phyloP scores from a whole-genome alignment of 2,797 vertebrate species.

The Garrulus glandarius region DNA sequence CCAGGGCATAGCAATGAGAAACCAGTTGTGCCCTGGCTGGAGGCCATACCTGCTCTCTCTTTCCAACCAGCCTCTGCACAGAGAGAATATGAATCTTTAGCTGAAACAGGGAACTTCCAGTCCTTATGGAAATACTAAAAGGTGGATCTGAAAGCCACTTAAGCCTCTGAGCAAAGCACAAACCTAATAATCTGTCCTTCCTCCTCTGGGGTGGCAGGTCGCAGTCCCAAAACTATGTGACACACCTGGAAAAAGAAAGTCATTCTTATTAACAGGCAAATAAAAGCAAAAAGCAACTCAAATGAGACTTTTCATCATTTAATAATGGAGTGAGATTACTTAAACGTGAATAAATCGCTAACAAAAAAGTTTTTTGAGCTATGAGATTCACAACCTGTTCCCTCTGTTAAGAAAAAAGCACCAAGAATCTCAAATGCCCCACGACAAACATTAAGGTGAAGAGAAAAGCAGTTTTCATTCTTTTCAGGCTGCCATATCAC shows the following conservation, averaged over 20 bases:
- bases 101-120: background rate
- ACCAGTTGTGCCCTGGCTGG: conserved; percentile 93
- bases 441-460: background rate
- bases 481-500: background rate
- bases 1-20: conserved; percentile 97
- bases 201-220: conserved; percentile 93
- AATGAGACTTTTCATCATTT: background rate
- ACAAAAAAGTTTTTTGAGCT: background rate
- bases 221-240: conserved; percentile 94
- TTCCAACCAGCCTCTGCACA: conserved; percentile 91
- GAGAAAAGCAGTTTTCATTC: background rate
- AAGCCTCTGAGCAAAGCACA: background rate
- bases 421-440: background rate
- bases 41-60: conserved; percentile 95
- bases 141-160: background rate
- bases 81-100: background rate
- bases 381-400: background rate
- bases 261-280: background rate
- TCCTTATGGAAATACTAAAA: background rate
- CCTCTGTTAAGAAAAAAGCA: background rate
- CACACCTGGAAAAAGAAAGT: conserved; percentile 82
- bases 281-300: background rate
- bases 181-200: conserved; percentile 98
- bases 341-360: background rate
- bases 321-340: background rate